Percentiles rank a stretch among this genome's conserved stretches.
These are phyloP conservation scores for Plagiodera versicolora DNA, from an alignment of 2,888 invertebrate genomes.

Conservation along the genomic window DNA sequence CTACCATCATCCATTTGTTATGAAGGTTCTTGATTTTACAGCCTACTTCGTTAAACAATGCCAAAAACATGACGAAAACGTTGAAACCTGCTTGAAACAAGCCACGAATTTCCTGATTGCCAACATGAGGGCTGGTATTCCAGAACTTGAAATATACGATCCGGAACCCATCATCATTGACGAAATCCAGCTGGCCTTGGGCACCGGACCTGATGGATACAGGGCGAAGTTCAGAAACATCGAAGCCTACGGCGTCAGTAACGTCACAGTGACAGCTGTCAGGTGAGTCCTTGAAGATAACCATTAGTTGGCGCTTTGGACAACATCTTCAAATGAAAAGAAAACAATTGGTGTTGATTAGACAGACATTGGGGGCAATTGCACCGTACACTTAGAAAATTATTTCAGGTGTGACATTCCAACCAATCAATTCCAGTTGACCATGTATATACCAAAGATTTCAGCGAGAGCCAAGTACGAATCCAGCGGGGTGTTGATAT, in stretches of 20 bases:
- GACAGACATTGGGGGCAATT: too few relatives aligned
- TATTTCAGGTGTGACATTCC: conserved; percentile 72
- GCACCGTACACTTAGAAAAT: too few relatives aligned
- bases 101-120: conserved; percentile 75
- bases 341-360: too few relatives aligned
- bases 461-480: conserved; percentile 77
- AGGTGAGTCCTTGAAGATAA: conserved; percentile 58
- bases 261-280: conserved; percentile 76
- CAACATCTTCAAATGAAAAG: too few relatives aligned
- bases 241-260: conserved; percentile 78
- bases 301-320: too few relatives aligned
- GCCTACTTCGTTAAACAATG: conserved; percentile 74
- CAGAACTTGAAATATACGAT: conserved; percentile 70
- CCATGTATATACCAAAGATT: conserved; percentile 78
- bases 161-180: conserved; percentile 82
- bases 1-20: too few relatives aligned
- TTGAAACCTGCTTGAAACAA: conserved; percentile 73
- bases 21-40: too few relatives aligned
- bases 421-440: conserved; percentile 79
- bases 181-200: conserved; percentile 78
- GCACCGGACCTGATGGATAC: conserved; percentile 81
- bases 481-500: conserved; percentile 76
- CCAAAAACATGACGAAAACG: conserved; percentile 67
- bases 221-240: conserved; percentile 79
- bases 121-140: conserved; percentile 72